Conservation (phyloP, 2,113 vertebrate genomes). For the Aptenodytes patagonicus region DNA sequence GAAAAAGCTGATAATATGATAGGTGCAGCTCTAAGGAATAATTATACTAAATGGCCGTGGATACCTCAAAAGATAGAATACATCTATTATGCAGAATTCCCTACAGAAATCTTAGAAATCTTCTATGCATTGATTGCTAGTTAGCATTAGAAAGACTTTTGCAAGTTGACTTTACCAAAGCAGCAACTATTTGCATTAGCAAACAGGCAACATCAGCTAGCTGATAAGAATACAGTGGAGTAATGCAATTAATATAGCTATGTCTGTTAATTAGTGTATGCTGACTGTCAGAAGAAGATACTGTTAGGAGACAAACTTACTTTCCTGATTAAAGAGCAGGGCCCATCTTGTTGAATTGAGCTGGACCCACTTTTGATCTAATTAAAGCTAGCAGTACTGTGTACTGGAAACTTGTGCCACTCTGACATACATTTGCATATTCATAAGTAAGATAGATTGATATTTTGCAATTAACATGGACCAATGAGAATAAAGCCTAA, state of each 20-base stretch:
- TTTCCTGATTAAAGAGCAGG: slow-evolving; percentile 77
- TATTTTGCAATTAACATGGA: slow-evolving; percentile 79
- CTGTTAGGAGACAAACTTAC: slow-evolving; percentile 75
- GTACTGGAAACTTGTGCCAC: slow-evolving; percentile 67
- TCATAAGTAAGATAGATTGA: slow-evolving; percentile 76
- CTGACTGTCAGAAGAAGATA: slow-evolving; percentile 77
- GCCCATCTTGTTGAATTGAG: slow-evolving; percentile 70
- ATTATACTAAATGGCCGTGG: slow-evolving; percentile 74
- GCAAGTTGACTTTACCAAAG: slow-evolving; percentile 71
- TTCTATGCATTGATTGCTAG: slow-evolving; percentile 77
- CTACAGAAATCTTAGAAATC: slow-evolving; percentile 80
- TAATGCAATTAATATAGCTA: slow-evolving; percentile 81
- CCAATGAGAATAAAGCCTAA: slow-evolving; percentile 77
- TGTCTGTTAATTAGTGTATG: slow-evolving; percentile 82
- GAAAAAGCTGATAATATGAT: slow-evolving; percentile 73
- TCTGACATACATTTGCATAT: slow-evolving; percentile 78
- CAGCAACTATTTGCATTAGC: slow-evolving; percentile 75
- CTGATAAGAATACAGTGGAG: slow-evolving; percentile 75
- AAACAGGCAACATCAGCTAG: slow-evolving; percentile 70
- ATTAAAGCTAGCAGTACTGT: slow-evolving; percentile 72
- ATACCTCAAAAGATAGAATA: slow-evolving; percentile 76
- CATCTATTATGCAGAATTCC: slow-evolving; percentile 78
- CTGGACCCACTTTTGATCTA: slow-evolving; percentile 77
- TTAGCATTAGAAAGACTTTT: slow-evolving; percentile 77
- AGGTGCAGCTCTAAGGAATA: slow-evolving; percentile 74